Evolutionary conservation across 2,113 vertebrate genomes (phyloP).

Genomic region (Asarcornis scutulata): DNA sequence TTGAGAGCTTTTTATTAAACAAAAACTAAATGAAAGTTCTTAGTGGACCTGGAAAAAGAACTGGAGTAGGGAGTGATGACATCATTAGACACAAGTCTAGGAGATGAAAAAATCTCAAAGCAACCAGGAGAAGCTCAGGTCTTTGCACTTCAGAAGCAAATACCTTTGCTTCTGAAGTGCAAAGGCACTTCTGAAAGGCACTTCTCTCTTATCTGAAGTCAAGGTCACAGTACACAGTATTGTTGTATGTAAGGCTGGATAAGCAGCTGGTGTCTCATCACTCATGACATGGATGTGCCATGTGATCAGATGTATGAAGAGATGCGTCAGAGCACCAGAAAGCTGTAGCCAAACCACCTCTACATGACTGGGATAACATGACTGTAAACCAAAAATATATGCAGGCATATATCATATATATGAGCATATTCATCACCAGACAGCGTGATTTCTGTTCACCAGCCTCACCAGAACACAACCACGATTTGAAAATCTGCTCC

Average conservation of each 20-base stretch:
- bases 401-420: too few relatives aligned
- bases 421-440: not conserved
- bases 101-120: not conserved
- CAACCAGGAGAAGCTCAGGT: not conserved
- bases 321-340: not conserved
- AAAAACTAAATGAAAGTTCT: not conserved
- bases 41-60: not conserved
- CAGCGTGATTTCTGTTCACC: not conserved
- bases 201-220: not conserved
- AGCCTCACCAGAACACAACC: not conserved
- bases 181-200: too few relatives aligned
- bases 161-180: too few relatives aligned
- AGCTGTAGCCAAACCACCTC: not conserved
- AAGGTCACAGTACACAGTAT: not conserved
- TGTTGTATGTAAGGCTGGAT: not conserved
- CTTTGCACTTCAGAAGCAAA: not conserved
- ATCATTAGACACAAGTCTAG: not conserved
- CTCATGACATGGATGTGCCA: not conserved
- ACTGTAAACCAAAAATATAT: not conserved
- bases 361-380: not conserved
- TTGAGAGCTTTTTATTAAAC: not conserved
- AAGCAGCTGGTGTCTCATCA: not conserved
- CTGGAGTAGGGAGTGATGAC: not conserved
- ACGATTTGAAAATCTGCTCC: not conserved
- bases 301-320: not conserved